Conservation (phyloP, 2,888 invertebrate genomes). For the Salticus scenicus region DNA sequence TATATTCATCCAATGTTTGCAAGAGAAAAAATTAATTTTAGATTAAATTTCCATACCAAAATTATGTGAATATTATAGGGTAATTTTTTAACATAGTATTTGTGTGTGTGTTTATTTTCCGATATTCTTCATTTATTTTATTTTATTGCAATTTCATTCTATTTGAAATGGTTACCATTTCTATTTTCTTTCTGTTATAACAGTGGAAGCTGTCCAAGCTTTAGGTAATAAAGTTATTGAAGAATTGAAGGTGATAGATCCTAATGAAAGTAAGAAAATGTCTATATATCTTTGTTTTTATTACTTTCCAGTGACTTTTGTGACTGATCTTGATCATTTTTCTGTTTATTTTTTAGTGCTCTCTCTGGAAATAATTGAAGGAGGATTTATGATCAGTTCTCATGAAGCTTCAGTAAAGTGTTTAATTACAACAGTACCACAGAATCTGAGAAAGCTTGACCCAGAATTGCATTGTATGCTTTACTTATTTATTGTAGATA, state of each 20-base stretch:
- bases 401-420: conserved; percentile 90
- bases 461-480: conserved; percentile 84
- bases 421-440: conserved; percentile 94
- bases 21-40: too few relatives aligned
- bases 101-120: too few relatives aligned
- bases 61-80: too few relatives aligned
- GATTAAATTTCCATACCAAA: too few relatives aligned
- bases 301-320: background rate
- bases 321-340: background rate
- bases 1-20: too few relatives aligned
- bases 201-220: conserved; percentile 93
- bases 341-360: conserved; percentile 75
- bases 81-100: too few relatives aligned
- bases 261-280: conserved; percentile 74
- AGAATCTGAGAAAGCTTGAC: conserved; percentile 94
- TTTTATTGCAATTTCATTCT: too few relatives aligned
- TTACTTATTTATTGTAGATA: background rate
- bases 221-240: conserved; percentile 90
- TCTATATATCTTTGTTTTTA: background rate
- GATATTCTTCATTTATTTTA: too few relatives aligned
- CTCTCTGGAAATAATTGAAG: conserved; percentile 74
- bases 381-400: conserved; percentile 91
- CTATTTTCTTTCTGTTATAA: background rate
- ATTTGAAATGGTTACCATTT: too few relatives aligned
- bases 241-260: conserved; percentile 83